These are phyloP conservation scores for Drosophila pectinifera DNA, from an alignment of 1,140 invertebrate genomes.

Conservation along the genomic window DNA sequence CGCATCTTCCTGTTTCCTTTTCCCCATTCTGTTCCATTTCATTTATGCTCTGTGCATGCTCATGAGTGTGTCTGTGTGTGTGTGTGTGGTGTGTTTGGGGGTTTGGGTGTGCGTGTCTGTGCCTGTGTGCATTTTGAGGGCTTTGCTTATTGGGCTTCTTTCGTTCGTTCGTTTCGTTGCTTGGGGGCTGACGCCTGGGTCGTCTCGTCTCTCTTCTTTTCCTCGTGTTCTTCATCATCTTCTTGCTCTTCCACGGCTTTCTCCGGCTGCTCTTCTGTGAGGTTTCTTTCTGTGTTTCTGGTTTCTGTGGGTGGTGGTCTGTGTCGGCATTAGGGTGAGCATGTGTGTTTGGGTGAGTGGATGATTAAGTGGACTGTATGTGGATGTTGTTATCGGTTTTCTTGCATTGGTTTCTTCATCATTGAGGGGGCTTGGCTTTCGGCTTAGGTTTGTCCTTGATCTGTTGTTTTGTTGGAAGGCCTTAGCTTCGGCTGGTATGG, in stretches of 20 bases:
- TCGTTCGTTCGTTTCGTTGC: slow-evolving; percentile 9
- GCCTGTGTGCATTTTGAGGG: not conserved
- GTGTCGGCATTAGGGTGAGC: slow-evolving; percentile 1
- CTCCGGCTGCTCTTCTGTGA: slow-evolving; percentile 1
- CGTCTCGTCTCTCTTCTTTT: not conserved
- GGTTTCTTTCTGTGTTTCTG: slow-evolving; percentile 12
- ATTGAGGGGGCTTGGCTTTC: not conserved
- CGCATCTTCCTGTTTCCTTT: not conserved
- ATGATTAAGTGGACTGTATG: slow-evolving; percentile 12
- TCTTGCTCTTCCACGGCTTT: slow-evolving; percentile 2
- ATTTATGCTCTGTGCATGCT: slow-evolving; percentile 1
- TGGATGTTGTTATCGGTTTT: slow-evolving; percentile 6
- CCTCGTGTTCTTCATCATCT: not conserved
- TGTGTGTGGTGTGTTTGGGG: slow-evolving; percentile 7
- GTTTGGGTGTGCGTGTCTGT: not conserved
- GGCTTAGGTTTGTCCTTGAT: not conserved
- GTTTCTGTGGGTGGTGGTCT: slow-evolving; percentile 7
- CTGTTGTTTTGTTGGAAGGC: not conserved
- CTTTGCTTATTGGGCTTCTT: not conserved
- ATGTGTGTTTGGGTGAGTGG: slow-evolving; percentile 2
- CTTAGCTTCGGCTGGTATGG: slow-evolving; percentile 12
- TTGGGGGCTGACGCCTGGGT: slow-evolving; percentile 1
- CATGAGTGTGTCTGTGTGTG: not conserved
- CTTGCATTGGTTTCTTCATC: slow-evolving; percentile 8
- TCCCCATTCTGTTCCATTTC: not conserved